phyloP scores from a whole-genome alignment of 1,140 invertebrate species.

The Drosophila repleta region DNA sequence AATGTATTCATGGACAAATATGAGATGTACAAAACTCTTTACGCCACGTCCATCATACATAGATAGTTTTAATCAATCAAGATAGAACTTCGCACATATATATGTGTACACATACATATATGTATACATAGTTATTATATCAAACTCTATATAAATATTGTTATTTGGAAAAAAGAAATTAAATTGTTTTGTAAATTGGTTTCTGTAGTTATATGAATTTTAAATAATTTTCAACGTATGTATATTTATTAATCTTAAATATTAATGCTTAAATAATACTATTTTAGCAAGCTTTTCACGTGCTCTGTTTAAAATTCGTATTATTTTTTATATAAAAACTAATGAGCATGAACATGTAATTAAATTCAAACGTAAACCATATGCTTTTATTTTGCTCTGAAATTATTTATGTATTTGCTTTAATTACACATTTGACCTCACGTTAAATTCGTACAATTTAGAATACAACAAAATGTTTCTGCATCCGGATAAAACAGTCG shows the following conservation, averaged over 20 bases:
- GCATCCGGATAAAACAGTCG: too few species aligned
- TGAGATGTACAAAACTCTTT: not conserved
- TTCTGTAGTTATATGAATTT: conserved; percentile 7
- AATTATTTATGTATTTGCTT: too few species aligned
- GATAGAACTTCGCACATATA: not conserved
- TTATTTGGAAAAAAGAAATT: not conserved
- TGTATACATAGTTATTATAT: not conserved
- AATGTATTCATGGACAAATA: not conserved
- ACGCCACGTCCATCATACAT: not conserved
- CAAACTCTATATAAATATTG: not conserved
- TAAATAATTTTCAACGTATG: not conserved
- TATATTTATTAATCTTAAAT: conserved; percentile 17
- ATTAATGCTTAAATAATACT: conserved; percentile 3
- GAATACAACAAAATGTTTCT: too few species aligned
- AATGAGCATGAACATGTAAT: not conserved
- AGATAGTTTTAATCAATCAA: conserved; percentile 11
- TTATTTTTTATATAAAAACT: not conserved
- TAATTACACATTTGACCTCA: too few species aligned
- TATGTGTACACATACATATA: too few species aligned
- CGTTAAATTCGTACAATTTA: too few species aligned
- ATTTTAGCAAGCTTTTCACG: conserved; percentile 1
- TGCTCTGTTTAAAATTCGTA: not conserved
- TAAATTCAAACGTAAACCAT: not conserved
- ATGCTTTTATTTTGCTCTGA: not conserved
- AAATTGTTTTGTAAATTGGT: not conserved